Conservation (phyloP, 1,140 invertebrate species). For the Parasteatoda tepidariorum region DNA sequence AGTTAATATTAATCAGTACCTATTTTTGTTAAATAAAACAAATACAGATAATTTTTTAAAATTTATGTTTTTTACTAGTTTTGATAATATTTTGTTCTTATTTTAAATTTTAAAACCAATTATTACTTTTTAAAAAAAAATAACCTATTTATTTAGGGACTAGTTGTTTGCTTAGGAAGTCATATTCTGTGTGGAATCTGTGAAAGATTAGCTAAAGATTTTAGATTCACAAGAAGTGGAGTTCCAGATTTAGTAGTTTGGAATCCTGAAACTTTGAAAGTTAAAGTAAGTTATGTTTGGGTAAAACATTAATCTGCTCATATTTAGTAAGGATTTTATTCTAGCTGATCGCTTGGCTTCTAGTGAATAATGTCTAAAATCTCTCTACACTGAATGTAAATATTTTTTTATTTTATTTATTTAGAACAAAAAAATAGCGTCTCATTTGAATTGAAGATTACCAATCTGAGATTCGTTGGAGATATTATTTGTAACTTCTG, state of each 20-base stretch:
- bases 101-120: background rate
- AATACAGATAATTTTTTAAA: no score
- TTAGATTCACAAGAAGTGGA: constrained; percentile 75
- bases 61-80: no score
- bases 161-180: constrained; percentile 74
- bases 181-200: constrained; percentile 74
- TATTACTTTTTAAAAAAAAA: constrained; percentile 36
- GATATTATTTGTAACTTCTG: background rate
- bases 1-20: no score
- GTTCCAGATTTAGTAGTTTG: constrained; percentile 88
- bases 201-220: constrained; percentile 73
- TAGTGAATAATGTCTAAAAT: no score
- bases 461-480: background rate
- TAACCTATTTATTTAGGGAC: constrained; percentile 66
- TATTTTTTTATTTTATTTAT: no score
- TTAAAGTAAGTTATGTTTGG: constrained; percentile 66
- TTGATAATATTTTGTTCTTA: no score
- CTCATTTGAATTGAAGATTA: background rate
- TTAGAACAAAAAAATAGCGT: no score
- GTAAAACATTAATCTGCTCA: background rate
- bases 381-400: no score
- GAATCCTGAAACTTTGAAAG: constrained; percentile 71
- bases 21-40: no score
- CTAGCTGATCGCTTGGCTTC: no score
- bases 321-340: no score